Evolutionary conservation across 2,888 invertebrate species (phyloP), one percentile per base, ranked within the genome.

Genomic region (Ptilodon capucinus): DNA sequence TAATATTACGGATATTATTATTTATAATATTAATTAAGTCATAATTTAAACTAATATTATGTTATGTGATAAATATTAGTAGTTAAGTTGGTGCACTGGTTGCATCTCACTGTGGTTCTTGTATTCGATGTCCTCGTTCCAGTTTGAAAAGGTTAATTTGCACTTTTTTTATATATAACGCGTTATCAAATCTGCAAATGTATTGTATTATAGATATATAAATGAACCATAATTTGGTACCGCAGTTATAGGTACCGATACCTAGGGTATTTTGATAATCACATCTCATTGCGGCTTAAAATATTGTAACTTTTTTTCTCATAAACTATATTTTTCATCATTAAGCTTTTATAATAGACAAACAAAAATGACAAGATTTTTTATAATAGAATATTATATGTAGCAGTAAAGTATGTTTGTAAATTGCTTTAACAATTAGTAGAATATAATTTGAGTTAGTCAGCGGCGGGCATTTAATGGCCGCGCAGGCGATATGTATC

Each of bases 1-100:
- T 90, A 90, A 86, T 82, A 76, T 85, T 87, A 88, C 84, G 84
- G 74, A 83, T 86, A 86, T 83, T 79, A 84, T 88, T 86, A 89
- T 89, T 86, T 90, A 88, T 89, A 83, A 81, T 79, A 79, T 78
- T 79, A 76, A 64, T 79, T 87, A 86, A 88, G 86, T 82, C 76
- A 83, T 84, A 85, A 85, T 85, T 84, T 84, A 84, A 84, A 83
- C 69, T 81, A 75, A 81, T 77, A 78, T 72, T 81, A 83, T 81
- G 58, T 86, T 86, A 87, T 90, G 89, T 89, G 89, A 90, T 88
- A 89, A 76, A 81, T 74, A 76, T 72, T 82, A 78, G 74, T 71
- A 67, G 51, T 66, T 81, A 83, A 79, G 72, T 75, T 68, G 42
- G 57, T 66, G 68, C 64, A 54, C 43, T 28, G 18, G 52, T 62